Evolutionary conservation across 2,888 invertebrate genomes (phyloP).

Genomic region (Oconnorella tubifera): DNA sequence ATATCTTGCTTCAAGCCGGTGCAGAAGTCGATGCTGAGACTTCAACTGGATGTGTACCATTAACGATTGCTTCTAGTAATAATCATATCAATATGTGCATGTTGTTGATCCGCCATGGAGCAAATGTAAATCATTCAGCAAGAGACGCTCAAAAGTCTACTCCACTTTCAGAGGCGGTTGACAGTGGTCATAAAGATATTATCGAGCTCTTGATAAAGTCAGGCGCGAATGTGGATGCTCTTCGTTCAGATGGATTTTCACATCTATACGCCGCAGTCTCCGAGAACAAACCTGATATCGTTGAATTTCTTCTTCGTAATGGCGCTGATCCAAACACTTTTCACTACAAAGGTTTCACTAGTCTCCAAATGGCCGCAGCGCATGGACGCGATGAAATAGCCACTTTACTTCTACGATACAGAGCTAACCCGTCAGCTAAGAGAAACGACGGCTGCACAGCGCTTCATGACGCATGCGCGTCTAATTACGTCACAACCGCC

Average conservation of each 20-base stretch:
- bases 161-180: constrained; percentile 26
- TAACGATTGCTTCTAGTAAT: constrained; percentile 26
- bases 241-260: constrained; percentile 16
- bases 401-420: constrained; percentile 16
- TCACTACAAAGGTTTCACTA: constrained; percentile 22
- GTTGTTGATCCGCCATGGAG: constrained; percentile 22
- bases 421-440: constrained; percentile 17
- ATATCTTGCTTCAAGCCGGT: constrained; percentile 20
- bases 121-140: constrained; percentile 26
- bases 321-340: constrained; percentile 25
- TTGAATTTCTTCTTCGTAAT: constrained; percentile 15
- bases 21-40: constrained; percentile 24
- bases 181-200: constrained; percentile 16
- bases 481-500: constrained; percentile 23
- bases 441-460: constrained; percentile 29
- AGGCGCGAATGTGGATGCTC: constrained; percentile 19
- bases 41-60: constrained; percentile 18
- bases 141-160: constrained; percentile 19
- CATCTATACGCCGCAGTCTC: constrained; percentile 25
- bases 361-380: constrained; percentile 25
- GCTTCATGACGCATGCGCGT: constrained; percentile 29
- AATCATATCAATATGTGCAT: constrained; percentile 21
- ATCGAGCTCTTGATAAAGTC: constrained; percentile 5
- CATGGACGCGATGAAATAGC: constrained; percentile 20
- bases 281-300: constrained; percentile 14